phyloP scores from a whole-genome alignment of 2,888 invertebrate species.

The Parnassius orleans region DNA sequence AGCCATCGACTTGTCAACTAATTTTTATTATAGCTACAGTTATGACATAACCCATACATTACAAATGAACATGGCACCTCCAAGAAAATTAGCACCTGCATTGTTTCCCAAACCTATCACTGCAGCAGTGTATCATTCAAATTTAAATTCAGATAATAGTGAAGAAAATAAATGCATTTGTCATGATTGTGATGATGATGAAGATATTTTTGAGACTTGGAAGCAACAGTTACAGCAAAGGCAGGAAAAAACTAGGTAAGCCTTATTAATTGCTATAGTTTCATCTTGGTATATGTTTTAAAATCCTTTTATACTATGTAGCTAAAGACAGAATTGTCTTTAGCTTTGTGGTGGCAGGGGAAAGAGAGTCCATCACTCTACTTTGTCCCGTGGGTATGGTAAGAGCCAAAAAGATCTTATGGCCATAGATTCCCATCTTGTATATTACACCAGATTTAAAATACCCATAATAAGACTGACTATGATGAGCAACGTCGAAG shows the following conservation, averaged over 20 bases:
- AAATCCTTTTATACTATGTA: too few species aligned
- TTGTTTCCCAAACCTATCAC: constrained; percentile 72
- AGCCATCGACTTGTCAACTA: constrained; percentile 97
- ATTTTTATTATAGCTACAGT: constrained; percentile 98
- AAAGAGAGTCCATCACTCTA: too few species aligned
- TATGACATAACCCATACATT: constrained; percentile 97
- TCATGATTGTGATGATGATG: constrained; percentile 61
- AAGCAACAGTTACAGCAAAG: constrained; percentile 67
- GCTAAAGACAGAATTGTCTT: too few species aligned
- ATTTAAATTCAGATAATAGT: constrained; percentile 43
- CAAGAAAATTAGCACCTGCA: constrained; percentile 84
- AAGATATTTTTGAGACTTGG: constrained; percentile 82
- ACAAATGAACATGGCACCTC: constrained; percentile 95
- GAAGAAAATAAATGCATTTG: constrained; percentile 54
- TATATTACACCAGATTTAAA: too few species aligned
- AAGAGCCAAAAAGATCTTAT: too few species aligned
- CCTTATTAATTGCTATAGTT: not conserved
- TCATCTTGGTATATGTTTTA: too few species aligned
- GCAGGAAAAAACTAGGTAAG: constrained; percentile 61
- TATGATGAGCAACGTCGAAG: too few species aligned
- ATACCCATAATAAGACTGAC: too few species aligned
- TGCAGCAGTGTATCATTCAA: constrained; percentile 64
- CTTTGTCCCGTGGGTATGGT: too few species aligned
- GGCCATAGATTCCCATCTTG: too few species aligned
- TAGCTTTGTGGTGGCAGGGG: too few species aligned